These are phyloP conservation scores for Nettapus auritus DNA, from an alignment of 2,113 vertebrate species.

Conservation along the genomic window DNA sequence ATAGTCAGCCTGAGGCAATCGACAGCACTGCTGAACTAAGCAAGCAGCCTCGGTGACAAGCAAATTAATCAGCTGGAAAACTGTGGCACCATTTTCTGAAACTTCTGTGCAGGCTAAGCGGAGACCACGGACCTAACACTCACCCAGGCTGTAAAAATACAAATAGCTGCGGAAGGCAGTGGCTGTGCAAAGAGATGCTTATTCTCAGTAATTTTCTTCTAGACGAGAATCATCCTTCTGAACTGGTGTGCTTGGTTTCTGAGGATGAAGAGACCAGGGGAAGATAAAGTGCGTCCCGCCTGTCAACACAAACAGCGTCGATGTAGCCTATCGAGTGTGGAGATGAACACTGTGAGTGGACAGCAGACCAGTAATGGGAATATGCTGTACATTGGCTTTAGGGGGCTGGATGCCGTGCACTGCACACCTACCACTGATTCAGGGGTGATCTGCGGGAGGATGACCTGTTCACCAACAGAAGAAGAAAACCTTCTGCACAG, in stretches of 20 bases:
- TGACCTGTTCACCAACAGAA: slow-evolving; percentile 82
- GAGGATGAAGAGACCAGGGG: slow-evolving; percentile 92
- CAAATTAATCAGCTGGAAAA: not conserved
- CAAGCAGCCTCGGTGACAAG: not conserved
- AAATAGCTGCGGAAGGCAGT: not conserved
- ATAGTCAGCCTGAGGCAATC: not conserved
- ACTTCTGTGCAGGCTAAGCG: not conserved
- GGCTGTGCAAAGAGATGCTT: not conserved
- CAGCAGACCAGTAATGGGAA: slow-evolving; percentile 83
- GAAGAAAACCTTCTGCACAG: slow-evolving; percentile 85
- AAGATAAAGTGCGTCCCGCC: slow-evolving; percentile 85
- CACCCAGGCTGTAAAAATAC: not conserved
- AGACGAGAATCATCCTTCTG: slow-evolving; percentile 92
- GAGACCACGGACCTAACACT: not conserved
- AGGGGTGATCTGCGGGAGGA: slow-evolving; percentile 83
- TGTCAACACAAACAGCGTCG: slow-evolving; percentile 85
- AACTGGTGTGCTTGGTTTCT: slow-evolving; percentile 98
- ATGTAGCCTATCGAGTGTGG: slow-evolving; percentile 86
- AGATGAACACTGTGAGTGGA: slow-evolving; percentile 76
- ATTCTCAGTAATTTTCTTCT: not conserved
- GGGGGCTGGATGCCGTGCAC: slow-evolving; percentile 84
- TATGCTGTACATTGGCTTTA: slow-evolving; percentile 87
- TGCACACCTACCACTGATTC: slow-evolving; percentile 87
- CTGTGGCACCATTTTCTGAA: not conserved
- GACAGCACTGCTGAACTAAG: not conserved